phyloP scores from a whole-genome alignment of 2,113 vertebrate genomes.

The Datnioides undecimradiatus region DNA sequence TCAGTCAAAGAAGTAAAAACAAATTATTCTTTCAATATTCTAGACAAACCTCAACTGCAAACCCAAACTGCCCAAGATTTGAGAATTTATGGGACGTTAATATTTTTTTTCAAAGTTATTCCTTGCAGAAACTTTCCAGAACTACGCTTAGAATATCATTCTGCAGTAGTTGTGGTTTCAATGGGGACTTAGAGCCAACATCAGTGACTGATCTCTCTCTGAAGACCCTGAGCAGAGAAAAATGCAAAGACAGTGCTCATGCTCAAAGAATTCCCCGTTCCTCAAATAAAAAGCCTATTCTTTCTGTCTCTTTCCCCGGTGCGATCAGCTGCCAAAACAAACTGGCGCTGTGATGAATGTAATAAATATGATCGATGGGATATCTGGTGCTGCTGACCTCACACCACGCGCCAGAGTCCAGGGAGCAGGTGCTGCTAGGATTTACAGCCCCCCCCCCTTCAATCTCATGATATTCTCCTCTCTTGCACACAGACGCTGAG shows the following conservation, averaged over 20 bases:
- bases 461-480: constrained; percentile 37
- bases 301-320: constrained; percentile 46
- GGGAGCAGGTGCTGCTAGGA: constrained; percentile 83
- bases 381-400: constrained; percentile 80
- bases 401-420: constrained; percentile 72
- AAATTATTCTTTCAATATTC: constrained; percentile 37
- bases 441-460: constrained; percentile 65
- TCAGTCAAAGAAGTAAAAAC: constrained; percentile 38
- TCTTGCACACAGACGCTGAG: constrained; percentile 49
- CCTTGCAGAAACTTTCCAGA: constrained; percentile 54
- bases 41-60: constrained; percentile 37
- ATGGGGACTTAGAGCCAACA: constrained; percentile 31
- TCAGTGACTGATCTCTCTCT: constrained; percentile 65
- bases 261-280: constrained; percentile 59
- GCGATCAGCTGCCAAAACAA: constrained; percentile 84
- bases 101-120: constrained; percentile 43
- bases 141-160: constrained; percentile 42
- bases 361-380: constrained; percentile 84
- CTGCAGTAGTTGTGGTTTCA: constrained; percentile 54
- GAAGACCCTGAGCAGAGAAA: constrained; percentile 48
- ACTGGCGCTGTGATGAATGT: constrained; percentile 77
- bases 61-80: constrained; percentile 33
- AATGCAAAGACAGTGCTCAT: constrained; percentile 60
- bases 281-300: constrained; percentile 66
- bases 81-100: constrained; percentile 45